These are phyloP conservation scores for Jordanella pulchra DNA, from an alignment of 2,797 vertebrate genomes.

Conservation along the genomic window DNA sequence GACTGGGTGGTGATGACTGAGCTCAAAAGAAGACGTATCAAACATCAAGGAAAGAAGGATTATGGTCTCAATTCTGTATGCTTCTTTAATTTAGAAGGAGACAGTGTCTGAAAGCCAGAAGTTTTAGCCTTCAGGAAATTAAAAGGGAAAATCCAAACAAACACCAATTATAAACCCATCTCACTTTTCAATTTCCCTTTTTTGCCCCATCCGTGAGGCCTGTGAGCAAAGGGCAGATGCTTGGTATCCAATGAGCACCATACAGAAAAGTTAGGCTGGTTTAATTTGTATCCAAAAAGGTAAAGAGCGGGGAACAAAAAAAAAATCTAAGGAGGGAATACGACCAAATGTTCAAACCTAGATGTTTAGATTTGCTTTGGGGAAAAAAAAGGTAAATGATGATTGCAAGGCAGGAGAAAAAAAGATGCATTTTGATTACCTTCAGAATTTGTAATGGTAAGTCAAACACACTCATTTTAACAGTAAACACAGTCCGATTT, in stretches of 20 bases:
- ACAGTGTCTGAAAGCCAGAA: slow-evolving; percentile 83
- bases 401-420: slow-evolving; percentile 25
- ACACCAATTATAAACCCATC: slow-evolving; percentile 82
- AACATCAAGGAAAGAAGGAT: slow-evolving; percentile 49
- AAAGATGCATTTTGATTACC: slow-evolving; percentile 41
- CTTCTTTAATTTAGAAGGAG: slow-evolving; percentile 62
- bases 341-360: slow-evolving; percentile 33
- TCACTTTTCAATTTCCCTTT: slow-evolving; percentile 84
- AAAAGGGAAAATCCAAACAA: slow-evolving; percentile 98
- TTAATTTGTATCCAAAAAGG: slow-evolving; percentile 13
- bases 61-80: slow-evolving; percentile 46
- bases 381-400: slow-evolving; percentile 22
- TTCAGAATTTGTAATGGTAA: slow-evolving; percentile 52
- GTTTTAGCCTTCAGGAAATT: slow-evolving; percentile 95
- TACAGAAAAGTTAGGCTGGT: not conserved
- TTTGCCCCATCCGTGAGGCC: slow-evolving; percentile 47
- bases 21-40: slow-evolving; percentile 31
- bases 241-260: not conserved
- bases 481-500: slow-evolving; percentile 53
- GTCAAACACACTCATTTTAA: slow-evolving; percentile 57
- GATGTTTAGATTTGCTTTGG: slow-evolving; percentile 34
- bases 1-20: not conserved
- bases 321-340: not conserved
- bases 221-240: slow-evolving; percentile 29
- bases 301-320: not conserved